phyloP scores from a whole-genome alignment of 2,888 invertebrate species.

The Drosophila kokeensis region DNA sequence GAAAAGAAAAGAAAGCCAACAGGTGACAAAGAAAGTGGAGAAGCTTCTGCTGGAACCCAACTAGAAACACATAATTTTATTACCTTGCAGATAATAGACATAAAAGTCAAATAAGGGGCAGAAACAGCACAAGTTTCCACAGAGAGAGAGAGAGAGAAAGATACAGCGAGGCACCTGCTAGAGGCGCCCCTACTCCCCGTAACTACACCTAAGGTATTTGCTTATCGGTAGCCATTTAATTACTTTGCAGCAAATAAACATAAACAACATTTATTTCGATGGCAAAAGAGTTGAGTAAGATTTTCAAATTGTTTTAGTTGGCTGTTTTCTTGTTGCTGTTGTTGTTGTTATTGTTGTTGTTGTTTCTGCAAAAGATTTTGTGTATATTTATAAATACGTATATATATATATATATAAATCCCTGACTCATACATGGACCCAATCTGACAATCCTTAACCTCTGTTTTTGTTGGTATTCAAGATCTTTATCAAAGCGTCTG shows the following conservation, averaged over 20 bases:
- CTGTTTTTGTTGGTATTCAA: background rate
- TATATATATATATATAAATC: background rate
- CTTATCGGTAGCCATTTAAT: conserved; percentile 66
- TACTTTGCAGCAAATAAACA: conserved; percentile 68
- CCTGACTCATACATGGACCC: background rate
- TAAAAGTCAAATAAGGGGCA: background rate
- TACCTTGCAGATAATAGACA: background rate
- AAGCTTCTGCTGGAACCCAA: background rate
- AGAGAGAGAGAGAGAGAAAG: background rate
- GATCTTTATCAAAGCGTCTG: background rate
- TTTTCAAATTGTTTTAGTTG: conserved; percentile 21
- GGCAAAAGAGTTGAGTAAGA: conserved; percentile 33
- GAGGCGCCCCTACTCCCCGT: background rate
- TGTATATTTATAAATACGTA: background rate
- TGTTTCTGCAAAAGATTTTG: background rate
- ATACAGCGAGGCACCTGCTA: background rate
- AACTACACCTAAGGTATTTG: conserved; percentile 36
- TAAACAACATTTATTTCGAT: conserved; percentile 54
- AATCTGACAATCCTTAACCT: background rate
- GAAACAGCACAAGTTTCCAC: background rate
- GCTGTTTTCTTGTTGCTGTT: conserved; percentile 7
- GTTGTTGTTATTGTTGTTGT: conserved; percentile 10
- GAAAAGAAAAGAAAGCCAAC: conserved; percentile 2
- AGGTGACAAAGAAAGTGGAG: conserved; percentile 1
- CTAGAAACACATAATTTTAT: background rate